phyloP scores from a whole-genome alignment of 2,113 vertebrate genomes.

The Archilochus colubris region DNA sequence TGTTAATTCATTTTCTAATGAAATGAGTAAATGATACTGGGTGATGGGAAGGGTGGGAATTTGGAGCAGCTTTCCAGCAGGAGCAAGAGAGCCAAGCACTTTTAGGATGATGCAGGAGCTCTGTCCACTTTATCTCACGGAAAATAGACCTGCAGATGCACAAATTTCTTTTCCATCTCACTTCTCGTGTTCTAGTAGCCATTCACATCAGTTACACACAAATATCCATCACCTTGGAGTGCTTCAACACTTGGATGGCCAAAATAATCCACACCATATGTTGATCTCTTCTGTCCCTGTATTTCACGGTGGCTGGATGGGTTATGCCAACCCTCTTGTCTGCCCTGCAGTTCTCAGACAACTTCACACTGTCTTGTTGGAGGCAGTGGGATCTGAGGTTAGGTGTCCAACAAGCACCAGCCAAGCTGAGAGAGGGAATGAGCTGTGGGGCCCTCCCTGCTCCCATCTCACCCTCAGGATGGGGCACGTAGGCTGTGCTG shows the following conservation, averaged over 20 bases:
- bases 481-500: background rate
- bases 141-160: background rate
- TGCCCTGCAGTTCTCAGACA: background rate
- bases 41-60: background rate
- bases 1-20: background rate
- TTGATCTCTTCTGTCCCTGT: rapidly evolving
- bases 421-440: background rate
- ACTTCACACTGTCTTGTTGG: background rate
- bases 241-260: background rate
- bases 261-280: background rate
- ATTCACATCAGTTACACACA: background rate
- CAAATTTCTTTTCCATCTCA: background rate
- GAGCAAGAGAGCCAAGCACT: background rate
- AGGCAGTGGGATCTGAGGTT: background rate
- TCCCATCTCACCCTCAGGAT: rapidly evolving
- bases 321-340: background rate
- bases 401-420: background rate
- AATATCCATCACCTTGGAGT: background rate
- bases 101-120: background rate
- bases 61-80: background rate
- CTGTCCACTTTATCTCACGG: rapidly evolving
- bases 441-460: background rate
- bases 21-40: background rate
- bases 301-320: background rate
- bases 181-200: background rate